Conservation (phyloP, 1,140 invertebrate species). For the Lamellibrachia luymesi region DNA sequence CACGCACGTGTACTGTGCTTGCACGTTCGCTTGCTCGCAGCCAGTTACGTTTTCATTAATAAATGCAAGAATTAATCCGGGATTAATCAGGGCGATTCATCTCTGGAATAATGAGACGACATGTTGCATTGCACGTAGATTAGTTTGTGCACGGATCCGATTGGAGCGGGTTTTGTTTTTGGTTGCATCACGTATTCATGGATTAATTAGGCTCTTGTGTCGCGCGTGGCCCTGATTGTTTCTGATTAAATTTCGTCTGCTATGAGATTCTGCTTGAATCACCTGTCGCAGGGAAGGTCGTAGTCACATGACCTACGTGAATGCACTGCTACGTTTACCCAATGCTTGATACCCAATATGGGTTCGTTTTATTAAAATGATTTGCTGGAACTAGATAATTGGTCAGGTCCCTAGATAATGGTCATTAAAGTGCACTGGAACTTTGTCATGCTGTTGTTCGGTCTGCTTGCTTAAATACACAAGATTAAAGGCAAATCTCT, state of each 20-base stretch:
- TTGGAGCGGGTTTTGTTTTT: neutral
- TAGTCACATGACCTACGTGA: neutral
- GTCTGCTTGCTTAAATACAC: neutral
- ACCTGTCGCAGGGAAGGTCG: neutral
- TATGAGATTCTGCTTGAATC: neutral
- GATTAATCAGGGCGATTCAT: slow-evolving; percentile 4
- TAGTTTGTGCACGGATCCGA: neutral
- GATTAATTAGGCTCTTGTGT: neutral
- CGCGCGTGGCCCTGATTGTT: neutral
- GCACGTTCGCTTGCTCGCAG: neutral
- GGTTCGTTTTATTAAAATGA: neutral
- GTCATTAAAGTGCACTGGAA: neutral
- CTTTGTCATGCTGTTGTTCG: neutral
- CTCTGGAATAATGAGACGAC: neutral
- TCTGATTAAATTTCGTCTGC: neutral
- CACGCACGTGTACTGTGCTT: neutral
- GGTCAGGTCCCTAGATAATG: neutral
- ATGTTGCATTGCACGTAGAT: neutral
- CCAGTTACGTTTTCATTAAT: neutral
- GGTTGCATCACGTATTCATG: slow-evolving; percentile 4
- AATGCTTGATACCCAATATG: neutral
- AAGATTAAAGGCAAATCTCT: too few relatives aligned
- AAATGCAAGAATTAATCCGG: neutral
- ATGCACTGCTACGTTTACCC: neutral
- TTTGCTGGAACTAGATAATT: neutral